A percentile compares a stretch with the other conserved stretches of the same genome.
These are phyloP conservation scores for Scolopax rusticola DNA, from an alignment of 2,797 vertebrate species.

Conservation along the genomic window DNA sequence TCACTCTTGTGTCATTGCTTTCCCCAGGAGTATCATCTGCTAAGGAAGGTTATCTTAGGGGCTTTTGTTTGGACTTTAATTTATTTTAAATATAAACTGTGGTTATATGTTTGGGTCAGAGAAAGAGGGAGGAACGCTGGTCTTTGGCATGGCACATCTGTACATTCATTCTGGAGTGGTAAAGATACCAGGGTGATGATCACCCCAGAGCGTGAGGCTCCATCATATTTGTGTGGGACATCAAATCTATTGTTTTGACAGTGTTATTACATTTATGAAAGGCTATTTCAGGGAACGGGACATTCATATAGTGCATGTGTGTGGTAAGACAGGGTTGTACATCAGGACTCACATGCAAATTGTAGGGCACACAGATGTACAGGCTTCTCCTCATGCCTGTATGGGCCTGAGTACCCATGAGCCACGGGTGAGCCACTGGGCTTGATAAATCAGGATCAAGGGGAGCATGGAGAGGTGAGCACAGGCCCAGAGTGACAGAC, in stretches of 20 bases:
- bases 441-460: not conserved
- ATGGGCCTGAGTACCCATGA: not conserved
- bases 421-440: not conserved
- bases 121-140: not conserved
- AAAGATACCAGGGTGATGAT: not conserved
- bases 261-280: not conserved
- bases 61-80: not conserved
- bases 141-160: not conserved
- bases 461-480: not conserved
- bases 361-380: fast-evolving
- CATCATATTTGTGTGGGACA: not conserved
- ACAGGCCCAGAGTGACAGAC: not conserved
- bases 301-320: not conserved
- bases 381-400: not conserved
- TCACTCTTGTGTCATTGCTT: not conserved
- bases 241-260: not conserved
- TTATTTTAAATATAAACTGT: not conserved
- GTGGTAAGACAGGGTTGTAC: not conserved
- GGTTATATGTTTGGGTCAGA: not conserved
- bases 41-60: not conserved
- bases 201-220: fast-evolving
- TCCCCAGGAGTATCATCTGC: not conserved
- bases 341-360: not conserved
- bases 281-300: not conserved
- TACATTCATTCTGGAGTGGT: not conserved